Base-by-base conservation (phyloP, 2,797 vertebrate genomes). In the Rhodeus uyekii region DNA sequence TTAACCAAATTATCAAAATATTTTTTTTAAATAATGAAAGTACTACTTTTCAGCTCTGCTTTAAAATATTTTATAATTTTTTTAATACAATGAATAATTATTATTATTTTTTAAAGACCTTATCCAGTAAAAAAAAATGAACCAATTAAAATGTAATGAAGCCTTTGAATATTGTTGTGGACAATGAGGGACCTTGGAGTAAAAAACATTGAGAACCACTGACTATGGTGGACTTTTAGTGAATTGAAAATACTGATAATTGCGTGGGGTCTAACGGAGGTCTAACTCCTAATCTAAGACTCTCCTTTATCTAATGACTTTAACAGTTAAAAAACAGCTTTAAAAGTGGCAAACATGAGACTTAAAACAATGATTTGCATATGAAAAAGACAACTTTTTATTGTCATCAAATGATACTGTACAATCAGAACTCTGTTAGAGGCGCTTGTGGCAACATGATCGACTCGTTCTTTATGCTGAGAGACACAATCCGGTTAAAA, bases 381-480 rank as follows among this genome's bases (percentile, higher is more conserved):
- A 85, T 87, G 90, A 92, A 93, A 91, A 92, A 87, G 67, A 90
- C 75, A 83, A 85, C 71, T 78, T 42, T 94, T 94, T 94, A 93
- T 93, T 93, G 85, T 90, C 71, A 87, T 84, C 76, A 68, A 87
- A 80, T 85, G 85, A 82, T 72, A 90, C 88, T 93, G 91, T 93
- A 94, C 91, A 94, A 89, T 90, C 77, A 87, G 36, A 86, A 87
- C 78, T 88, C 68, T 89, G 88, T n/a, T 55, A 82, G 88, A 94
- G 90, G 93, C 92, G 90, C 90, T 92, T 92, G 78, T 0, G 92
- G 91, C 90, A 55, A 89, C 1, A 55, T 82, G 42, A 44, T 81
- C 29, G 24, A 60, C 75, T 44, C 77, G 86, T 32, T 76, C 18
- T 27, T 18, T 38, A 71, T 76, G 82, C 91, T 89, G 91, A 92